Conservation (phyloP, 2,113 vertebrate genomes). For the Paratilapia polleni region DNA sequence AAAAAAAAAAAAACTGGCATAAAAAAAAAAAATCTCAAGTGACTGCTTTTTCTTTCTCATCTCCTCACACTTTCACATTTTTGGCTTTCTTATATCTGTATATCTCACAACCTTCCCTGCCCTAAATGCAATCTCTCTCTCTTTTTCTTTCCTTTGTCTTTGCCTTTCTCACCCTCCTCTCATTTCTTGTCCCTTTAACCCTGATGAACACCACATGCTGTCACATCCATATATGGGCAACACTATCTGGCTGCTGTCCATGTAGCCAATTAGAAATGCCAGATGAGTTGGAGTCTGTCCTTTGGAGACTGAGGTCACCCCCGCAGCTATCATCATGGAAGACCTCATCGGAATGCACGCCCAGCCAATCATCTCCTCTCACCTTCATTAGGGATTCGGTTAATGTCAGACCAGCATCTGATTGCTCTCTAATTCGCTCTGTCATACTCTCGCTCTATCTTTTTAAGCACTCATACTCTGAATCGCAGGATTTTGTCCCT, state of each 20-base stretch:
- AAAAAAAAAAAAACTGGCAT: neutral
- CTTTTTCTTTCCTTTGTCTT: neutral
- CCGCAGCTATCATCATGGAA: slow-evolving; percentile 31
- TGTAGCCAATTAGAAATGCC: slow-evolving; percentile 62
- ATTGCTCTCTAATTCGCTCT: slow-evolving; percentile 37
- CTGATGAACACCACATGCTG: slow-evolving; percentile 24
- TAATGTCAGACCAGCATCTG: slow-evolving; percentile 57
- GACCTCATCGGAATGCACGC: slow-evolving; percentile 37
- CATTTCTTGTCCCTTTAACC: slow-evolving; percentile 62
- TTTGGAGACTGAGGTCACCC: slow-evolving; percentile 62
- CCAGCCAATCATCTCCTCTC: slow-evolving; percentile 60
- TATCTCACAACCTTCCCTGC: neutral
- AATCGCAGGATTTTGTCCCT: neutral
- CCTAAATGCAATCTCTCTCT: neutral
- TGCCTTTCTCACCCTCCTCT: slow-evolving; percentile 4
- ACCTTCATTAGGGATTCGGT: slow-evolving; percentile 65
- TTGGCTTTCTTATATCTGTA: neutral
- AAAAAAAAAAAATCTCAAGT: rapidly evolving
- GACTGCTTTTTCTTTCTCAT: neutral
- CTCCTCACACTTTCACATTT: neutral
- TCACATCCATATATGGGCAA: slow-evolving; percentile 32
- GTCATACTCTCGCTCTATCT: slow-evolving; percentile 13
- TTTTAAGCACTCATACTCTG: neutral
- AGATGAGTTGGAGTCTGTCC: slow-evolving; percentile 60
- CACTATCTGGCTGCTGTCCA: slow-evolving; percentile 50